Percentiles rank a stretch among this genome's conserved stretches.
phyloP scores from a whole-genome alignment of 2,113 vertebrate species.

The Phalacrocorax carbo region DNA sequence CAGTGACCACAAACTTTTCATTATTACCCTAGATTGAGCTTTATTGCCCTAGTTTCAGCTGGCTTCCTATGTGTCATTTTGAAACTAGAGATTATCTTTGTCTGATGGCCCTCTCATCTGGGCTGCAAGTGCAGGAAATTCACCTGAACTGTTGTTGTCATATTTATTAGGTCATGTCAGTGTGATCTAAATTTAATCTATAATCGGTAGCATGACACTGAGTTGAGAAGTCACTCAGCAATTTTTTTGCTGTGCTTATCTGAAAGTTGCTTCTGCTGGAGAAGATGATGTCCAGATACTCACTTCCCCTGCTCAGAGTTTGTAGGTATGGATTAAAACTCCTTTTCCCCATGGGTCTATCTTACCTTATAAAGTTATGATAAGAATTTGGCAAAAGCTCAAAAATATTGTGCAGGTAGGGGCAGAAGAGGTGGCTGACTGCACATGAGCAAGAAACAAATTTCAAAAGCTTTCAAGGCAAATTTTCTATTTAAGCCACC shows the following conservation, averaged over 20 bases:
- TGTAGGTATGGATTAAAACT: not conserved
- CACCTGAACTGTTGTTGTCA: not conserved
- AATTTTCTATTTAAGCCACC: not conserved
- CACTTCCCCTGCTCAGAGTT: not conserved
- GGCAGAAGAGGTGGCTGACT: not conserved
- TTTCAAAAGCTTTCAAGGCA: not conserved
- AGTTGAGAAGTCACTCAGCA: not conserved
- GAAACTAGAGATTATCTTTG: not conserved
- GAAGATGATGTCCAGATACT: not conserved
- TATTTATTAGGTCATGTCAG: not conserved
- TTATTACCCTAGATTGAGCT: not conserved
- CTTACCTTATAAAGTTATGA: not conserved
- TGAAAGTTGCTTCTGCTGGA: not conserved
- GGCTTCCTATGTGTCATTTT: not conserved
- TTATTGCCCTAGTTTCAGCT: not conserved
- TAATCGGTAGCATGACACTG: not conserved
- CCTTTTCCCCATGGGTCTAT: not conserved
- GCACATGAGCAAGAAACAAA: accelerated
- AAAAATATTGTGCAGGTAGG: not conserved
- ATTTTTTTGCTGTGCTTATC: not conserved
- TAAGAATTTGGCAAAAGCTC: not conserved
- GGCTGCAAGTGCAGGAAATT: not conserved
- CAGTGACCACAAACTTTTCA: not conserved
- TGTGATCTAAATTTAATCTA: not conserved
- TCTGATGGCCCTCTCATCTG: not conserved